Base-by-base conservation (phyloP, 1,140 invertebrate species). In the Tetramorium alpestre region DNA sequence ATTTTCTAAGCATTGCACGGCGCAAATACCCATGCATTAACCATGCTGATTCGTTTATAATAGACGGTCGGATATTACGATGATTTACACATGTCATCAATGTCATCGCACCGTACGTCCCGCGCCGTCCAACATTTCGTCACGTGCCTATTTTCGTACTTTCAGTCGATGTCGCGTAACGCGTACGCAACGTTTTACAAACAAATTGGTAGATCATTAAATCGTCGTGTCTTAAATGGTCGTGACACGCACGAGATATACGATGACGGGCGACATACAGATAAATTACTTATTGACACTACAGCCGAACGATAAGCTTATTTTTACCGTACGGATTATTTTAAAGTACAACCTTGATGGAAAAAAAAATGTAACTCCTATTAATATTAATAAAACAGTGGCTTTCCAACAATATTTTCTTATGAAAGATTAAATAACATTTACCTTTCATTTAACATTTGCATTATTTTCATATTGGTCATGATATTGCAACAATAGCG, bases 21-120 rank as follows among this genome's bases (percentile, higher is more conserved):
- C 51, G 51, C 41, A 73, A 82, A 73, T 72, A 82, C 41, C 38
- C 51, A 13, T 60, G 38, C 51, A 82, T 82, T 44, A 82, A 58
- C 28, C 80, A 73, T 18, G 67, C 67, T 82, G 67, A 82, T 82
- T 82, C 65, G 65, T 82, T 82, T 82, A 82, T 82, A 82, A 82
- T 82, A 44, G 41, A 44, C n/a, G 47, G 47, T 56, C 38, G 80
- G 38, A 18, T 72, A 58, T 72, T 33, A 72, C 78, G 18, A 25
- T 41, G 10, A 58, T 72, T 82, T 82, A 65, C 67, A 72, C 67
- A 18, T 58, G 67, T 82, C 80, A n/a, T 82, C 65, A 72, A 70
- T 73, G 38, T 58, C 16, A 18, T 4, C 56, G 65, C 49, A 54
- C n/a, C 16, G 16, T 44, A 25, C 67, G 41, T 82, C 25, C 60